Conservation (phyloP, 2,113 vertebrate genomes). For the Mionectes macconnelli region DNA sequence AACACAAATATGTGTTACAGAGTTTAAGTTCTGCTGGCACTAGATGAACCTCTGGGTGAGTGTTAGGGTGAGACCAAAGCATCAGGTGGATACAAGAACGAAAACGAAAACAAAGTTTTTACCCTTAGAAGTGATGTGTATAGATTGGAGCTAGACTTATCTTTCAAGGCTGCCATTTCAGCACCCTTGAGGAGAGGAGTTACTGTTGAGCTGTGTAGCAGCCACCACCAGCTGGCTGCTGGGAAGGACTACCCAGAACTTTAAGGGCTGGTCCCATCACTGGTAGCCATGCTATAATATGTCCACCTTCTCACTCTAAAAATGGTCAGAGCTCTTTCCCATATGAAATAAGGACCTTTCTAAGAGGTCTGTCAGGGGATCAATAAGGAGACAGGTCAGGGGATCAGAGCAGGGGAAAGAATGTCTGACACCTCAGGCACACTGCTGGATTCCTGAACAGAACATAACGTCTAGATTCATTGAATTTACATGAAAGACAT, state of each 20-base stretch:
- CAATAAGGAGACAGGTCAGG: background rate
- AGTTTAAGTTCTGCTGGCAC: background rate
- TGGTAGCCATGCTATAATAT: fast-evolving
- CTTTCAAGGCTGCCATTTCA: background rate
- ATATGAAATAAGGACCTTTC: background rate
- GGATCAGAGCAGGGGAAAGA: background rate
- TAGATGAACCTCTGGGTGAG: background rate
- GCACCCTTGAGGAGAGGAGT: background rate
- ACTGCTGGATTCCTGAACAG: background rate
- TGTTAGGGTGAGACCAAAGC: background rate
- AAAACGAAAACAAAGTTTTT: background rate
- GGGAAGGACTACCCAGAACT: background rate
- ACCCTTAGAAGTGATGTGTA: background rate
- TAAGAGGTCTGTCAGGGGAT: too few relatives aligned
- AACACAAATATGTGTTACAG: background rate
- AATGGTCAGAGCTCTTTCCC: background rate
- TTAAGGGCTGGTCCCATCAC: background rate
- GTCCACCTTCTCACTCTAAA: background rate
- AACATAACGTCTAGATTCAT: background rate
- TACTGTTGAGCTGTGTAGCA: background rate
- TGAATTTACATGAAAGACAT: background rate
- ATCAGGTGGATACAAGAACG: background rate
- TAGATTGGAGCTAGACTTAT: background rate
- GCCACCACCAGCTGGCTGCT: background rate
- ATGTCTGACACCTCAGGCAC: background rate